Evolutionary conservation across 1,140 invertebrate species (phyloP).

Genomic region (Neuroterus valhalla): DNA sequence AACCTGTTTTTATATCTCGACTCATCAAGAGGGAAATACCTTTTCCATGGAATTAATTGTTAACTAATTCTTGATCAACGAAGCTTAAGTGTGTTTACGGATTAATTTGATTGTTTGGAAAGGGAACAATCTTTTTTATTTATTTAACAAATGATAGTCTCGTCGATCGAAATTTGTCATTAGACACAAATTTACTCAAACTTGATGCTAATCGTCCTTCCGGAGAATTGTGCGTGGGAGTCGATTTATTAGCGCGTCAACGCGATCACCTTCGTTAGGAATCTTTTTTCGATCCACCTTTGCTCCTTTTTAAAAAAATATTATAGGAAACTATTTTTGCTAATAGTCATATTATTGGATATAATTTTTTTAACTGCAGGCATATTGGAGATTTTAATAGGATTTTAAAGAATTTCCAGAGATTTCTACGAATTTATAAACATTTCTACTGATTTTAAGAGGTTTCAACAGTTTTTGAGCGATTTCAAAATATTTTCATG

Average conservation of each 20-base stretch:
- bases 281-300: neutral
- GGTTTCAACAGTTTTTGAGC: too few species aligned
- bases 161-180: constrained; percentile 5
- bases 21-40: too few species aligned
- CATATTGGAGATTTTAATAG: too few species aligned
- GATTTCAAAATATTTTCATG: too few species aligned
- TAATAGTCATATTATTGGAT: neutral
- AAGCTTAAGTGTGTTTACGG: too few species aligned
- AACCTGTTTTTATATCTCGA: too few species aligned
- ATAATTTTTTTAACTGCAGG: too few species aligned
- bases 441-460: too few species aligned
- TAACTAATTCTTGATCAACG: too few species aligned
- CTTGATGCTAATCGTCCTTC: constrained; percentile 2
- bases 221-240: neutral
- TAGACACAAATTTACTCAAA: constrained; percentile 11
- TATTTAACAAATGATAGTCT: neutral
- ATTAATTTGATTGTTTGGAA: neutral
- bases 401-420: too few species aligned
- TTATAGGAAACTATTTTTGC: neutral
- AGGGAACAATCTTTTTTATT: neutral
- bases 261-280: constrained; percentile 4
- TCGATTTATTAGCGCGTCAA: constrained; percentile 1
- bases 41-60: too few species aligned
- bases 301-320: neutral
- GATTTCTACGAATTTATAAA: too few species aligned